A percentile compares a stretch with the other conserved stretches of the same genome.
Conservation (phyloP, 30 jellyfish, hydroid and myxozoan species). For the Cassiopea xamachana region DNA sequence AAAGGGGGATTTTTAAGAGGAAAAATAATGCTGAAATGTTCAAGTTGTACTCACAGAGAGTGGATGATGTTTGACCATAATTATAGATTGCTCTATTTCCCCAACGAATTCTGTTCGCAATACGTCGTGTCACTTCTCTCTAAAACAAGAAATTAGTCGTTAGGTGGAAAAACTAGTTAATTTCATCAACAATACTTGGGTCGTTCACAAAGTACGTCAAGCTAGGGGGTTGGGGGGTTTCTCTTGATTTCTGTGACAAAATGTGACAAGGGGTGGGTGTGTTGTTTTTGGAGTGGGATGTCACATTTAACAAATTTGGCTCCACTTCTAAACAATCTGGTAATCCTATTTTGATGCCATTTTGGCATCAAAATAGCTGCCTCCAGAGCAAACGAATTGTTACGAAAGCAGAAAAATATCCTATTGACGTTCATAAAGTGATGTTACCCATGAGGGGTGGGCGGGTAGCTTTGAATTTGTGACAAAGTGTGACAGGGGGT, state of each 20-base stretch:
- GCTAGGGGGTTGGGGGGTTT: background rate
- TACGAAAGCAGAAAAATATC: too few species aligned
- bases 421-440: too few species aligned
- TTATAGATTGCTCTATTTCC: slow-evolving; percentile 67
- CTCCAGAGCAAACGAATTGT: too few species aligned
- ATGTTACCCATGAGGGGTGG: too few species aligned
- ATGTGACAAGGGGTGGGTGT: too few species aligned
- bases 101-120: slow-evolving; percentile 41
- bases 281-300: too few species aligned
- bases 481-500: too few species aligned
- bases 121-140: slow-evolving; percentile 62
- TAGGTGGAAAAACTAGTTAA: background rate
- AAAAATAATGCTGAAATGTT: background rate
- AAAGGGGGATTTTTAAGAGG: background rate
- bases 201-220: background rate
- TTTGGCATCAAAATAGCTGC: too few species aligned
- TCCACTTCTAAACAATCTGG: too few species aligned
- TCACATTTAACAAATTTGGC: too few species aligned
- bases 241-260: background rate
- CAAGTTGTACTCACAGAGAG: slow-evolving; percentile 68
- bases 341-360: too few species aligned
- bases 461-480: too few species aligned
- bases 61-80: slow-evolving; percentile 77
- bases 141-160: slow-evolving; percentile 2
- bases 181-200: background rate